phyloP scores from a whole-genome alignment of 2,797 vertebrate genomes.

The Epinephelus coioides region DNA sequence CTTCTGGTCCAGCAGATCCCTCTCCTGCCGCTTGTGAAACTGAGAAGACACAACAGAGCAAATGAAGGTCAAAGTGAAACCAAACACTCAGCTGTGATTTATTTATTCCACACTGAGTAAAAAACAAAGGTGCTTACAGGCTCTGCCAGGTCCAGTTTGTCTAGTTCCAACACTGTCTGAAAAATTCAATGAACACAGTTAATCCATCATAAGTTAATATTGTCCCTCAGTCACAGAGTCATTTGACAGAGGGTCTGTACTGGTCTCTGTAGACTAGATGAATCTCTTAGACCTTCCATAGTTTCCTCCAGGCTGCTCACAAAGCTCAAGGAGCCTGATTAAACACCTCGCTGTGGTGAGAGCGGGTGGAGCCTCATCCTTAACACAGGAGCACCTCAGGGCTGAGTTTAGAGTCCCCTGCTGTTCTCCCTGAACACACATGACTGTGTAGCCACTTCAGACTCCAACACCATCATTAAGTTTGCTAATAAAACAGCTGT shows the following conservation, averaged over 20 bases:
- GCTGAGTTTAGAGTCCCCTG: no score
- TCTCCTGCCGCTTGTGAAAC: slow-evolving; percentile 93
- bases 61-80: neutral
- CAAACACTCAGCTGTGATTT: neutral
- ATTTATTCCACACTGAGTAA: neutral
- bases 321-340: no score
- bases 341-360: no score
- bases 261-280: no score
- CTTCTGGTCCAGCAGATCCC: slow-evolving; percentile 92
- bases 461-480: no score
- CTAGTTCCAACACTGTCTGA: slow-evolving; percentile 94
- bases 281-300: no score
- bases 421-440: no score
- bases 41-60: slow-evolving; percentile 49
- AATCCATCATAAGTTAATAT: slow-evolving; percentile 10
- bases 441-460: no score
- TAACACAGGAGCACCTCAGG: no score
- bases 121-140: slow-evolving; percentile 84
- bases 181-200: slow-evolving; percentile 48
- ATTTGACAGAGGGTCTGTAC: neutral
- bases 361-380: no score
- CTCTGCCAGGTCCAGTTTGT: slow-evolving; percentile 95
- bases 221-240: neutral
- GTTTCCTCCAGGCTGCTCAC: no score
- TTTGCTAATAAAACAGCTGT: no score